Evolutionary conservation across 2,113 vertebrate genomes (phyloP).

Genomic region (Hassar affinis): DNA sequence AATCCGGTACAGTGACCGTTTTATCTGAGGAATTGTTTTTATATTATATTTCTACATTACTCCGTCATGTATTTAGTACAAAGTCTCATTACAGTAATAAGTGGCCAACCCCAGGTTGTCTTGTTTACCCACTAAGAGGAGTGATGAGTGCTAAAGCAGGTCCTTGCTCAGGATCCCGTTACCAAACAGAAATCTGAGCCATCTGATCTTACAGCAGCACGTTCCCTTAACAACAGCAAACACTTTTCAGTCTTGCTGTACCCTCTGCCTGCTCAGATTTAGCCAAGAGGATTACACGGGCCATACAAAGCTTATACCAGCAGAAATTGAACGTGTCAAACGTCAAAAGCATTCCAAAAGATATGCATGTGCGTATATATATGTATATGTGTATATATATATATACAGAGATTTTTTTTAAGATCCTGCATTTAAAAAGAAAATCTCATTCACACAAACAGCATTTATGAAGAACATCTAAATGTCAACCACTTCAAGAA

Average conservation of each 20-base stretch:
- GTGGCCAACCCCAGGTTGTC: neutral
- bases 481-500: neutral
- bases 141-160: neutral
- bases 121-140: neutral
- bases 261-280: neutral
- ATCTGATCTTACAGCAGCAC: neutral
- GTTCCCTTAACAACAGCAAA: neutral
- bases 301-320: neutral
- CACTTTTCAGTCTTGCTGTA: neutral
- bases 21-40: too few species aligned
- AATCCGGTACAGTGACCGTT: slow-evolving; percentile 78
- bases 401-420: too few species aligned
- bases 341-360: too few species aligned
- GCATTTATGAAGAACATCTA: neutral
- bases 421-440: neutral
- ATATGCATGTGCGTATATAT: too few species aligned
- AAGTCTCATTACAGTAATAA: neutral
- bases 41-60: neutral
- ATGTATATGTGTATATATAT: too few species aligned
- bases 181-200: neutral
- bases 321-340: neutral
- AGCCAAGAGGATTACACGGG: neutral
- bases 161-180: neutral
- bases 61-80: neutral
- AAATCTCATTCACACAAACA: neutral